Base-by-base conservation (phyloP, 2,888 invertebrate species). In the Drosophila histrio region DNA sequence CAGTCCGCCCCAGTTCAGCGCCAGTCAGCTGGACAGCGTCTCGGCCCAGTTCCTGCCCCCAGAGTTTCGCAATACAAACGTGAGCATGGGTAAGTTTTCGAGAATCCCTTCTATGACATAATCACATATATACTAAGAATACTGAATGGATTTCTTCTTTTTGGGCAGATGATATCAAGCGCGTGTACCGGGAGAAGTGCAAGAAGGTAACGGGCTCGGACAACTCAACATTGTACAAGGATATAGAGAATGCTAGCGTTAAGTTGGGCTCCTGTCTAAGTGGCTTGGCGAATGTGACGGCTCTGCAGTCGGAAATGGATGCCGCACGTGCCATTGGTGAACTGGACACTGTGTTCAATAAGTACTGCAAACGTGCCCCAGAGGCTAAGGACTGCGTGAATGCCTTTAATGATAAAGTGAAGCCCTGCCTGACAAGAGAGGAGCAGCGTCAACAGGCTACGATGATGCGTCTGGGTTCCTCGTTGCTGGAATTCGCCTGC, bases 401-500 rank as follows among this genome's bases (percentile, higher is more conserved):
- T 57, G 93, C 93, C 24, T 93, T 95, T 61, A 93, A 94, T 0
- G 83, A 89, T 0, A 93, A 93, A 3, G 83, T 95, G 0, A 93
- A 94, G 79, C 93, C 93, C 0, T 97, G 97, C 80, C 92, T 96
- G 52, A 93, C 93, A 0, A 87, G 89, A 0, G 92, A 93, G 3
- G 96, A 96, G 87, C 93, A 92, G 46, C 92, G 92, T 0, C 94
- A 94, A 53, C 93, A 95, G 64, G 93, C 93, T 58, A 93, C 93
- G 0, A 91, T 95, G 7, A 90, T 94, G 83, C 95, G 95, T 72
- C 93, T 96, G 22, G 93, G 95, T 0, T 93, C 94, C 15, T 94
- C 95, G 41, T 91, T 96, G 1, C 91, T 95, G 0, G 93, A 94
- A 64, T 97, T 96, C 88, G 92, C 95, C 58, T 97, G 97, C 88